Conservation (phyloP, 2,797 vertebrate species). For the Schizothorax lantsangensis region DNA sequence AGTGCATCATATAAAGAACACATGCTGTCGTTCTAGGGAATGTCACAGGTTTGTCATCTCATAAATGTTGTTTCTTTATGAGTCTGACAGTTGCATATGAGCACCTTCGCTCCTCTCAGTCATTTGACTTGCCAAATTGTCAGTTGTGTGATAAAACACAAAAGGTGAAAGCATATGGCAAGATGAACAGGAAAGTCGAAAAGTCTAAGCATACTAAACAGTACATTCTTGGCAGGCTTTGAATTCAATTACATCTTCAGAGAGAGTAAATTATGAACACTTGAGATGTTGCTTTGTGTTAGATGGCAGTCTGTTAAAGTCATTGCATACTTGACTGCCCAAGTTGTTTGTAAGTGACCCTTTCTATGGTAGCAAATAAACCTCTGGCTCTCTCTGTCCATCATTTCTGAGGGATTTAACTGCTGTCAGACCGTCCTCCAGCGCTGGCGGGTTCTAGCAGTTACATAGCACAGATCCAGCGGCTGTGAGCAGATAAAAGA, state of each 20-base stretch:
- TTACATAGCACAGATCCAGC: background rate
- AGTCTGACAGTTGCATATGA: background rate
- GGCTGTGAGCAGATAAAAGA: background rate
- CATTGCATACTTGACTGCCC: background rate
- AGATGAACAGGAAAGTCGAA: background rate
- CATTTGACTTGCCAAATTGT: background rate
- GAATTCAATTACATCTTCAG: background rate
- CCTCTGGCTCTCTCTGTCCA: background rate
- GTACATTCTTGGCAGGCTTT: background rate
- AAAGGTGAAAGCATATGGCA: background rate
- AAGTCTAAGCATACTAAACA: background rate
- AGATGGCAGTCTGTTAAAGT: background rate
- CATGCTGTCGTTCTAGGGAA: background rate
- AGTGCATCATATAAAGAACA: background rate
- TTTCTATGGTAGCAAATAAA: slow-evolving; percentile 2
- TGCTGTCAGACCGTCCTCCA: slow-evolving; percentile 19
- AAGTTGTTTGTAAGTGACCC: background rate
- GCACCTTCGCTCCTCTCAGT: background rate
- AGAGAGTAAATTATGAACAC: background rate
- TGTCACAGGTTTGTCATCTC: background rate
- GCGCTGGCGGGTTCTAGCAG: background rate
- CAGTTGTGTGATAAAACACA: background rate
- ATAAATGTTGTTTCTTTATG: background rate
- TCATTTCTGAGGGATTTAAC: slow-evolving; percentile 26
- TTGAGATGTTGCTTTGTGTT: background rate